Conservation (phyloP, 2,113 vertebrate species). For the Rhabdomys dilectus region DNA sequence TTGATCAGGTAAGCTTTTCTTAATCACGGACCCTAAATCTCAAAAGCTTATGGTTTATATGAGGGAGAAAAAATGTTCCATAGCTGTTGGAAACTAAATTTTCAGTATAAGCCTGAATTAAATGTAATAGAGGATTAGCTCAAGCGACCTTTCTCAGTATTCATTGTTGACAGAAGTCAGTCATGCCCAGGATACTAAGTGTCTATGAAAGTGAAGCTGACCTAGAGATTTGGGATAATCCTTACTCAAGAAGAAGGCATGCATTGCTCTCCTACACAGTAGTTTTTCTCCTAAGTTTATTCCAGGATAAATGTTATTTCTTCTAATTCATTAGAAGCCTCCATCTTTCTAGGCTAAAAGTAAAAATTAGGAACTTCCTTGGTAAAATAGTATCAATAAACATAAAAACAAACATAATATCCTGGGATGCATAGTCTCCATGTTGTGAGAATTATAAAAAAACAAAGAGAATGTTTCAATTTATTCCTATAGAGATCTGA, state of each 20-base stretch:
- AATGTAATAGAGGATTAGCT: constrained; percentile 29
- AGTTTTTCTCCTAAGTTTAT: not conserved
- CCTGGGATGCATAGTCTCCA: not conserved
- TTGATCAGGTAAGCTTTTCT: constrained; percentile 3
- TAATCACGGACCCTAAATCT: constrained; percentile 28
- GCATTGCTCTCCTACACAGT: not conserved
- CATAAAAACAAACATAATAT: not conserved
- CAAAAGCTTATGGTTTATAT: constrained; percentile 27
- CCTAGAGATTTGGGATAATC: constrained; percentile 35
- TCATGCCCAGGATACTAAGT: not conserved
- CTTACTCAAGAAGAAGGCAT: not conserved
- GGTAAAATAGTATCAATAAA: not conserved
- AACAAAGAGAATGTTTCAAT: not conserved
- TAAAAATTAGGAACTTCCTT: not conserved
- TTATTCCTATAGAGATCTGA: not conserved
- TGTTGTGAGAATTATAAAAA: not conserved
- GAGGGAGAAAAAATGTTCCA: not conserved
- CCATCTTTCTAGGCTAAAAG: not conserved
- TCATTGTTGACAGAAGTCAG: not conserved
- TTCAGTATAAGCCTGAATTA: not conserved
- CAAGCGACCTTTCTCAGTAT: not conserved
- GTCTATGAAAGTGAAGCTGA: not conserved
- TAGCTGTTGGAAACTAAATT: not conserved
- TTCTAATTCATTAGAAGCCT: not conserved
- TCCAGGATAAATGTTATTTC: not conserved